Evolutionary conservation across 2,888 invertebrate genomes (phyloP), one percentile per base, ranked within the genome.

Genomic region (Tetramorium bicarinatum): DNA sequence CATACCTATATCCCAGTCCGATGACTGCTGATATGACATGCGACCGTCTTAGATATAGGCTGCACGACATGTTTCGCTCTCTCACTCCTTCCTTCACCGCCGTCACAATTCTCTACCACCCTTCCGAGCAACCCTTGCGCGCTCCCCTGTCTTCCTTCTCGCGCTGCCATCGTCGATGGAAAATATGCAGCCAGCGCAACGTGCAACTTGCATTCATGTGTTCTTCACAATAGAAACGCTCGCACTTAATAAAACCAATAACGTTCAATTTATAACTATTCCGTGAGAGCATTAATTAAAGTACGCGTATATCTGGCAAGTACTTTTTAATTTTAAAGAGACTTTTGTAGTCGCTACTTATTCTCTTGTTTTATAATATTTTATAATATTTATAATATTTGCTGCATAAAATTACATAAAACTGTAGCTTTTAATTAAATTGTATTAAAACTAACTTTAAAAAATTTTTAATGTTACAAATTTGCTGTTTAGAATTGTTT

Each of bases 11-110:
- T 94, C 92, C 90, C 91, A 92, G 87, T 87, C 92, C 93, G 94
- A 94, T 94, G 93, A 94, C 94, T 94, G 94, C 94, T 94, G 95
- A 95, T 95, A 95, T 94, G 95, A 94, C 94, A 95, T 95, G 94
- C 95, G 93, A 94, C 93, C 94, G 93, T 94, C 94, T 94, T 94
- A 93, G 91, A 93, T 93, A 92, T 92, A 92, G 91, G 90, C 91
- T 92, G 93, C 94, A 94, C 94, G 93, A 92, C 92, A 94, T 90
- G 90, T 91, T 83, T 54, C 71, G 64, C 87, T 82, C 59, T n/a
- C 72, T 11, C 64, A 18, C 44, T 29, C 44, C 21, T 21, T 44
- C 34, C 44, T n/a, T 9, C 41, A 18, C 79, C 18, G 71, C 56
- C 71, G 44, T 79, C 71, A 56, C 79, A 79, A 82, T 89, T 86